These are phyloP conservation scores for Lucilia cuprina DNA, from an alignment of 1,140 invertebrate genomes.

Conservation along the genomic window DNA sequence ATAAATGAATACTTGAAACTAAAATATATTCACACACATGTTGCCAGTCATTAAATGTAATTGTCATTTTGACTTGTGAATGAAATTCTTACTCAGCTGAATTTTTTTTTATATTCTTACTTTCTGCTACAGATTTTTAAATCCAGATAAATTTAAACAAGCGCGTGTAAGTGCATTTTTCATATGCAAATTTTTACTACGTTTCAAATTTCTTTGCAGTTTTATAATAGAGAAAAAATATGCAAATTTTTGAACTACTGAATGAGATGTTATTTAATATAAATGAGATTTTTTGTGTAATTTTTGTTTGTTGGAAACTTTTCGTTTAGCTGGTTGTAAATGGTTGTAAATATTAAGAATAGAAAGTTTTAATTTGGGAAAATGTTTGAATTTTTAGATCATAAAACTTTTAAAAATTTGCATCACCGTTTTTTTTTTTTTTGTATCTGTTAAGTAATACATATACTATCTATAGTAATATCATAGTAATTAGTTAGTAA, in stretches of 20 bases:
- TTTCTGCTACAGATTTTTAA: background rate
- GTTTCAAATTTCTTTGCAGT: background rate
- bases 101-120: background rate
- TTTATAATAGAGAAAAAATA: background rate
- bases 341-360: too few species aligned
- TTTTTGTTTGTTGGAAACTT: background rate
- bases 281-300: background rate
- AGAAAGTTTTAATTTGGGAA: too few species aligned
- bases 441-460: too few species aligned
- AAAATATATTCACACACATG: background rate
- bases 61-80: slow-evolving; percentile 6
- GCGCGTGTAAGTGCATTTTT: background rate
- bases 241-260: background rate
- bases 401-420: too few species aligned
- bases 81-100: background rate
- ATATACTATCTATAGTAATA: too few species aligned
- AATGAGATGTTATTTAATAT: background rate
- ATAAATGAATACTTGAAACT: background rate
- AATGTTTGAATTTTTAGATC: too few species aligned
- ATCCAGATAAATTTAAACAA: background rate
- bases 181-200: background rate
- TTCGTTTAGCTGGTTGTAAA: too few species aligned
- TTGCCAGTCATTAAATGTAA: background rate
- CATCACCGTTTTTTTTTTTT: too few species aligned
- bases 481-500: too few species aligned